Evolutionary conservation across 2,888 invertebrate species (phyloP).

Genomic region (Cylindroiulus punctatus): DNA sequence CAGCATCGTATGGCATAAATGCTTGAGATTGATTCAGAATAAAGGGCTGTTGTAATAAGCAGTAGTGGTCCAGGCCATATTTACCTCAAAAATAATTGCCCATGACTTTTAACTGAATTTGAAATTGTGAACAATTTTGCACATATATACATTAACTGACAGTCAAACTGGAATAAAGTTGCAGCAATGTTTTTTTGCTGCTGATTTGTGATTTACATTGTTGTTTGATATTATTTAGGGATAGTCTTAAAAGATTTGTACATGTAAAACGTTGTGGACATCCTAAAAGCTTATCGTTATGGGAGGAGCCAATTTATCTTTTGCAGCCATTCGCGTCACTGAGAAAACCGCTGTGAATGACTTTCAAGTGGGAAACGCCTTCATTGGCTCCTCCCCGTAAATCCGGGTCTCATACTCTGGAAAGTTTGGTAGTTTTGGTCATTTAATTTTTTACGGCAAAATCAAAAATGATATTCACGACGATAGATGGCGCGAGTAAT

Average conservation of each 20-base stretch:
- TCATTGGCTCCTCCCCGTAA: too few species aligned
- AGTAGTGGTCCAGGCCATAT: neutral
- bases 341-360: too few species aligned
- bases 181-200: neutral
- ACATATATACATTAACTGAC: neutral
- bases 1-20: neutral
- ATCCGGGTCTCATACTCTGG: neutral
- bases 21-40: neutral
- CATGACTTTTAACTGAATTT: constrained; percentile 4
- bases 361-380: too few species aligned
- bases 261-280: too few species aligned
- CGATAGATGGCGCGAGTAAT: constrained; percentile 18
- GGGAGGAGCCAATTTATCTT: too few species aligned
- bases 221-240: too few species aligned
- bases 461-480: neutral
- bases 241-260: too few species aligned
- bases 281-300: too few species aligned
- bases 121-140: constrained; percentile 1
- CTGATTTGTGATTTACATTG: neutral
- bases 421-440: neutral
- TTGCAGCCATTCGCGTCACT: too few species aligned
- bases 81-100: constrained; percentile 2
- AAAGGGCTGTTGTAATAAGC: neutral
- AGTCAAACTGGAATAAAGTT: neutral
- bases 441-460: neutral